These are phyloP conservation scores for Drosophila kuntzei DNA, from an alignment of 2,888 invertebrate genomes.

Conservation along the genomic window DNA sequence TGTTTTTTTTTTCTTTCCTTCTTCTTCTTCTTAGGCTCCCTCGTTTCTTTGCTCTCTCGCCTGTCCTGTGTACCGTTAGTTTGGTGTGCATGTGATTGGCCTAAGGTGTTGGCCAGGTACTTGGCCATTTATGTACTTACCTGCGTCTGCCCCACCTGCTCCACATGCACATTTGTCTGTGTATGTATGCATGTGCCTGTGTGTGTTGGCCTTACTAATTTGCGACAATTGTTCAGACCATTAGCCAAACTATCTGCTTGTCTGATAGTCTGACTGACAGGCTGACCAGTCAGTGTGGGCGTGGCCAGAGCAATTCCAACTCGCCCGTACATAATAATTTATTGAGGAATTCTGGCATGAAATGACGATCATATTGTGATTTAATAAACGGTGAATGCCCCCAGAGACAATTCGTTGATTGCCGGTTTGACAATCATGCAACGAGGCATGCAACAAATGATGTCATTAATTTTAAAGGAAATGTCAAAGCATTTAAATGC, in stretches of 20 bases:
- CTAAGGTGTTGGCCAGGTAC: conserved; percentile 69
- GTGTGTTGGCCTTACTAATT: conserved; percentile 68
- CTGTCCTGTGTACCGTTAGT: conserved; percentile 64
- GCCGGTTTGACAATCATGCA: conserved; percentile 38
- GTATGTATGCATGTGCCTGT: conserved; percentile 29
- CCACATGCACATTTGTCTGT: neutral
- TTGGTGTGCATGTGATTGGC: conserved; percentile 73
- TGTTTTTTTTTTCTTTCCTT: conserved; percentile 47
- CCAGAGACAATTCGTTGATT: conserved; percentile 14
- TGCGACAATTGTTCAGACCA: conserved; percentile 78
- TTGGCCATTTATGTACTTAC: conserved; percentile 46
- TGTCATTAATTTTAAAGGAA: conserved; percentile 32
- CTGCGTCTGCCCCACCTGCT: conserved; percentile 9
- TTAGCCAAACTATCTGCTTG: conserved; percentile 50
- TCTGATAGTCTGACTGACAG: conserved; percentile 29
- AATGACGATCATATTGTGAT: conserved; percentile 50
- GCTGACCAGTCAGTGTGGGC: conserved; percentile 52
- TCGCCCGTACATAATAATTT: conserved; percentile 58
- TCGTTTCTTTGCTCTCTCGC: conserved; percentile 1
- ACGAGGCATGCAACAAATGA: conserved; percentile 35
- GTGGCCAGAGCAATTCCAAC: conserved; percentile 52
- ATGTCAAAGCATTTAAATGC: conserved; percentile 13
- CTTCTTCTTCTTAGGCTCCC: neutral
- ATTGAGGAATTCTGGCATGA: conserved; percentile 68
- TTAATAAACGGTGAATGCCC: conserved; percentile 29